A percentile compares a stretch with the other conserved stretches of the same genome.
phyloP scores from a whole-genome alignment of 2,113 vertebrate species.

The Edolisoma coerulescens region DNA sequence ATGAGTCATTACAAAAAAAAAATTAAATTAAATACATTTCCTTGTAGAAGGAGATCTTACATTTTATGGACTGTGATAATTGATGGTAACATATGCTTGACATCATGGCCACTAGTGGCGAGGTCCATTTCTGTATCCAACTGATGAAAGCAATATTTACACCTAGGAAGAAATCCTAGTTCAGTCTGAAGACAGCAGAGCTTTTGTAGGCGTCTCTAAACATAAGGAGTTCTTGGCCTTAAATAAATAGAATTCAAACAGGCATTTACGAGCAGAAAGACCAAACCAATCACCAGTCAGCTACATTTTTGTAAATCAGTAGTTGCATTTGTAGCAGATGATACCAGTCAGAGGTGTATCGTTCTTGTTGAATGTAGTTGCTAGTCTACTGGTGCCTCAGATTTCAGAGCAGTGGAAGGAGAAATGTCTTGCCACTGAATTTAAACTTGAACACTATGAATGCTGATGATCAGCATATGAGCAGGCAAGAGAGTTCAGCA shows the following conservation, averaged over 20 bases:
- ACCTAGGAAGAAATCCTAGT: not conserved
- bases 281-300: not conserved
- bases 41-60: not conserved
- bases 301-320: not conserved
- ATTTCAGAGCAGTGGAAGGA: not conserved
- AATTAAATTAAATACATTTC: not conserved
- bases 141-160: not conserved
- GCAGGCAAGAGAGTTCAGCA: not conserved
- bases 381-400: not conserved
- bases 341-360: not conserved
- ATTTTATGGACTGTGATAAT: not conserved
- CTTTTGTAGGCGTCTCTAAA: not conserved
- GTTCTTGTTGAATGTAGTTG: not conserved
- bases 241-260: not conserved
- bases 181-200: not conserved
- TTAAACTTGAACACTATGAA: not conserved
- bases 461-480: not conserved
- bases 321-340: not conserved
- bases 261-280: not conserved
- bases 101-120: not conserved
- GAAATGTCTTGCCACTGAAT: not conserved
- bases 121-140: not conserved
- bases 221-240: not conserved
- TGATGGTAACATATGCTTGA: not conserved
- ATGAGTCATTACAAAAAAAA: not conserved